Evolutionary conservation across 1,140 invertebrate genomes (phyloP).

Genomic region (Trichoplusia ni): DNA sequence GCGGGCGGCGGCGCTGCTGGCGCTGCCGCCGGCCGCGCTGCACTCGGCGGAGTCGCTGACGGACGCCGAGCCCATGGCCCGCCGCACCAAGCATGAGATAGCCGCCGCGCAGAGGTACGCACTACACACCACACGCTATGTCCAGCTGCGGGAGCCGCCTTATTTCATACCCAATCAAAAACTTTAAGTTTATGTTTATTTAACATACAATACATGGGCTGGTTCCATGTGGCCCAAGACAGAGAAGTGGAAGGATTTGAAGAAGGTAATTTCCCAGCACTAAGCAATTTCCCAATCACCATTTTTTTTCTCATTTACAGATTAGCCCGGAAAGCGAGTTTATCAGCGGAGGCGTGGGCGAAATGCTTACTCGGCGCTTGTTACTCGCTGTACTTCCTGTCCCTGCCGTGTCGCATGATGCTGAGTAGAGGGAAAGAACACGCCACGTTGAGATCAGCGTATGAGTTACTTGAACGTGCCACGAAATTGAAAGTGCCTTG

Average conservation of each 20-base stretch:
- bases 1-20: conserved; percentile 64
- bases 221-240: no score
- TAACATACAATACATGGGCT: no score
- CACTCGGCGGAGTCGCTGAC: conserved; percentile 75
- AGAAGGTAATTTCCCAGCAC: no score
- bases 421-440: conserved; percentile 84
- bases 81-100: conserved; percentile 97
- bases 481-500: conserved; percentile 91
- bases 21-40: conserved; percentile 67
- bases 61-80: conserved; percentile 94
- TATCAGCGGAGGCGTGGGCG: conserved; percentile 93
- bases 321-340: conserved; percentile 89
- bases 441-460: conserved; percentile 91
- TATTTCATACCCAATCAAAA: no score
- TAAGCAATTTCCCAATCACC: background rate
- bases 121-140: no score
- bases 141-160: no score
- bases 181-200: no score
- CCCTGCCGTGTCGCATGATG: conserved; percentile 88
- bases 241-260: no score
- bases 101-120: conserved; percentile 91
- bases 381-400: conserved; percentile 98
- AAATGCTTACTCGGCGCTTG: conserved; percentile 93
- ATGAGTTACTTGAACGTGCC: conserved; percentile 93
- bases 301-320: conserved; percentile 40